A percentile compares a stretch with the other conserved stretches of the same genome.
These are phyloP conservation scores for Acanthosepion lycidas DNA, from an alignment of 2,888 invertebrate species.

Conservation along the genomic window DNA sequence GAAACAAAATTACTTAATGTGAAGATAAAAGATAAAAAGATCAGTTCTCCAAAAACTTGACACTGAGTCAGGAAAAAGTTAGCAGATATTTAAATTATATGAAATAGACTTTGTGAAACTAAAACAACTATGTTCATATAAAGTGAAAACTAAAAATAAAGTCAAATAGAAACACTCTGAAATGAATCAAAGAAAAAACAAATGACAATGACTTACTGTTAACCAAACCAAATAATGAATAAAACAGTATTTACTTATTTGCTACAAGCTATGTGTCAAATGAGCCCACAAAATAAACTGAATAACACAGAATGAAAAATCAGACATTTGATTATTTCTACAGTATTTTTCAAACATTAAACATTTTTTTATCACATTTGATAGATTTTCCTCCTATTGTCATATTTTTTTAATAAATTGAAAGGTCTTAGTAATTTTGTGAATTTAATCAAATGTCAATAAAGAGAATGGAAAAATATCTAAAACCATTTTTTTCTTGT, in stretches of 20 bases:
- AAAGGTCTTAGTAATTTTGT: background rate
- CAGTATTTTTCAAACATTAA: background rate
- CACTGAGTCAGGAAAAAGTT: no score
- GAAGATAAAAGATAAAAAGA: no score
- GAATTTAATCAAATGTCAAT: slow-evolving; percentile 4
- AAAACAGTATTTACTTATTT: background rate
- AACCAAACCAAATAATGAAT: background rate
- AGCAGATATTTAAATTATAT: no score
- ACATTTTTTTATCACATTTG: background rate
- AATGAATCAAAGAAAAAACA: background rate
- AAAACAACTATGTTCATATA: no score
- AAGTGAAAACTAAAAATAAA: no score
- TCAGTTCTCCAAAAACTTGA: no score
- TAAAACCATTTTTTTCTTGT: background rate
- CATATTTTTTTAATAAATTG: background rate
- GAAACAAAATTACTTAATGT: no score
- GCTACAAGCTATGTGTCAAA: background rate
- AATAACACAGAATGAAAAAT: background rate
- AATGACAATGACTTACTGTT: background rate
- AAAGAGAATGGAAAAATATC: background rate
- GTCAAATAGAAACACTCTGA: no score
- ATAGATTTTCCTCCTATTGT: background rate
- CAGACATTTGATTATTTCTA: background rate
- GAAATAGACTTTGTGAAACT: no score
- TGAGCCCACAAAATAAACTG: background rate